Evolutionary conservation across 64 coral and sea anemone species (phyloP), one percentile per base, ranked within the genome.

Genomic region (Stylophora pistillata): DNA sequence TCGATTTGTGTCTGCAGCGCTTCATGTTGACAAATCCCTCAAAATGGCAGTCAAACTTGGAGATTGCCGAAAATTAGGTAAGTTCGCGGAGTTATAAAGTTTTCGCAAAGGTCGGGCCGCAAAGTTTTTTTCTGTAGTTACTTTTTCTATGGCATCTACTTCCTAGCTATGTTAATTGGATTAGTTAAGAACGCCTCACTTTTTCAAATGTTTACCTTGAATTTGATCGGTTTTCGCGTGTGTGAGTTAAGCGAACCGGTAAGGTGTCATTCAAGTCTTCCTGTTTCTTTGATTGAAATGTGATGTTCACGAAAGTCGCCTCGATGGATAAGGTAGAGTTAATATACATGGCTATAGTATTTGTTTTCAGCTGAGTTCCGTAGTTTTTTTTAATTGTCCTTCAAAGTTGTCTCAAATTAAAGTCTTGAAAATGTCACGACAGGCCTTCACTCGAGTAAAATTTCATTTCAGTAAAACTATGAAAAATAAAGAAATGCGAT

Each of bases 131-230:
- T 41, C 58, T 60, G 58, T 60, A 60, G 58, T 60, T 60, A 60
- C 58, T 10, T 60, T 60, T 60, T 60, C 58, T 60, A 41, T 41
- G 6, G 37, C 37, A 41, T 6, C 6, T 72, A 72, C 70, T 72
- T 72, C 29, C 70, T 72, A 72, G 70, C 70, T 72, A 72, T 72
- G 30, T 72, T 72, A 72, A 26, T 72, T 72, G 70, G 70, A 72
- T 72, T 26, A 72, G 70, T 72, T 72, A 27, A 72, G 70, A 30
- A 72, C 29, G 70, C 70, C 70, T 72, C 70, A 72, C 70, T 72
- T 72, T 72, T 72, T 72, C 70, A 72, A 72, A 72, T 30, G 29
- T 72, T 15, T 30, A 30, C 70, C 5, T 72, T 72, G n/a, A 72
- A 72, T 72, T 72, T 72, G 70, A 72, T 72, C 29, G 70, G 70